Base-by-base conservation (phyloP, 2,888 invertebrate species). In the Drosophila silvestris region DNA sequence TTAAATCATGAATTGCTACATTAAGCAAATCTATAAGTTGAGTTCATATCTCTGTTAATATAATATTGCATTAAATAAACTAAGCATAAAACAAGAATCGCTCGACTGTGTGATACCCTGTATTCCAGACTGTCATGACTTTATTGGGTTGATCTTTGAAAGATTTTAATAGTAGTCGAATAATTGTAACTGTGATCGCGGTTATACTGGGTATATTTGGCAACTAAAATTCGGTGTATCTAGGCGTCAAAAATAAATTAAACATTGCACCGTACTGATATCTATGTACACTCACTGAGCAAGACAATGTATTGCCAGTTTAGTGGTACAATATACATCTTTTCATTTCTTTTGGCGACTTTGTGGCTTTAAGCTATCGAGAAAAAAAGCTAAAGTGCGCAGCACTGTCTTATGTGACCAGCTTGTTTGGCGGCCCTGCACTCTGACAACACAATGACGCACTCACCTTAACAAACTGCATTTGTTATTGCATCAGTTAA, bases 1-100 rank as follows among this genome's bases (percentile, higher is more conserved):
- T 83, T 84, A 81, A 82, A 67, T 59, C 50, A 72, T 60, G 71
- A 68, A 30, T 61, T 61, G 54, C 39, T 73, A 19, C 19, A 50
- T 56, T 51, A 28, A 52, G 61, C 28, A 19, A 32, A 35, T 51
- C 19, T 50, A 6, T 37, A 28, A 10, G 22, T 60, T 70, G 47
- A 53, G 56, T 51, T 60, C n/a, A 52, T 32, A 39, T 58, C 22
- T 26, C 26, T 26, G 69, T 44, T 44, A n/a, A 47, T 16, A 35
- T 22, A 30, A 50, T 14, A 44, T 50, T 51, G 6, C n/a, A 59
- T 57, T 30, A 47, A 72, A 71, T 71, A 72, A 71, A 71, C 16
- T 54, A 47, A 70, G 44, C 39, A 58, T 44, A 14, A 30, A 10
- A 33, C 35, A 68, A 79, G 9, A 52, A 39, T 52, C 16, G 32